Conservation (phyloP, 2,797 vertebrate genomes). For the Pangasius macronema region DNA sequence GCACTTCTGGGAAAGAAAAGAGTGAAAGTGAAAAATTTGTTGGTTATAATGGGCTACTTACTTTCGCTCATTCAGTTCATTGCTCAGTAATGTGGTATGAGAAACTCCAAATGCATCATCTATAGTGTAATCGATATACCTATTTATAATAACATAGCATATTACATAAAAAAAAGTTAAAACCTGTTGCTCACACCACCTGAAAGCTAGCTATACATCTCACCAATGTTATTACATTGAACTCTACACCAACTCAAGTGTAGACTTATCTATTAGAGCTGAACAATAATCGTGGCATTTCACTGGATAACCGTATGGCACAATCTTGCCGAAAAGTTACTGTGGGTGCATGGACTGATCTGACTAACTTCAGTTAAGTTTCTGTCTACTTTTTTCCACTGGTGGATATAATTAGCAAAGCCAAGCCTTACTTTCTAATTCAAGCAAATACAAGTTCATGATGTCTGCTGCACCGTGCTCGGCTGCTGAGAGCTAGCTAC, state of each 20-base stretch:
- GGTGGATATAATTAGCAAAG: not conserved
- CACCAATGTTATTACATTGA: not conserved
- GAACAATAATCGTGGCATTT: not conserved
- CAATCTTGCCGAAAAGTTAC: not conserved
- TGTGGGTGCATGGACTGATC: not conserved
- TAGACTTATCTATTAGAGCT: not conserved
- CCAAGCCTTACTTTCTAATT: not conserved
- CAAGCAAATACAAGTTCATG: not conserved
- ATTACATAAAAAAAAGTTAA: not conserved
- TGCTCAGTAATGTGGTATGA: not conserved
- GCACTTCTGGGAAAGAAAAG: constrained; percentile 58
- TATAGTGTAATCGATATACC: not conserved
- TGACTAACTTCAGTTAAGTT: not conserved
- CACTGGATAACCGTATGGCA: not conserved
- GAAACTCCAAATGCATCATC: not conserved
- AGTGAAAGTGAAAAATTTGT: not conserved
- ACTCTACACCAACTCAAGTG: too few relatives aligned
- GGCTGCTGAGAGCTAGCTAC: not conserved
- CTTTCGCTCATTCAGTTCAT: not conserved
- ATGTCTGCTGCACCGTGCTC: not conserved
- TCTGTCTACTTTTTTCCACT: not conserved
- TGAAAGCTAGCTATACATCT: not conserved
- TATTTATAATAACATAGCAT: not conserved
- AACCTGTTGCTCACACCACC: not conserved
- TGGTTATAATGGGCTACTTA: not conserved